phyloP scores from a whole-genome alignment of 2,113 vertebrate genomes.

The Tyto alba region DNA sequence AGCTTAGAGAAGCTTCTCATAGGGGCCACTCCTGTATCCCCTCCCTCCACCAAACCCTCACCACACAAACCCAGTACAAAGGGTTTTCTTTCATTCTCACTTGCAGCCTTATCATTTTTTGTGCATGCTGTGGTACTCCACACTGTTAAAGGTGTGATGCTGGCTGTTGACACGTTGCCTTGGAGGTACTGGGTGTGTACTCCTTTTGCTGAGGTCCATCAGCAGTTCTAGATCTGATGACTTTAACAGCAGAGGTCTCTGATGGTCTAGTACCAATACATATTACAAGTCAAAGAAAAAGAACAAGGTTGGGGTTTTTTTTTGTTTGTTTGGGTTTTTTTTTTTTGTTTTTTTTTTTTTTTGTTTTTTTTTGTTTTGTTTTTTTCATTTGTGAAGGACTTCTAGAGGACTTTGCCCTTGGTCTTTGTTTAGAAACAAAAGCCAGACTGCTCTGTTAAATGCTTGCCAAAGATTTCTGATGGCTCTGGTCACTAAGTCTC shows the following conservation, averaged over 20 bases:
- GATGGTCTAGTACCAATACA: too few species aligned
- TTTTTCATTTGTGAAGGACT: background rate
- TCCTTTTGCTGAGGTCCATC: background rate
- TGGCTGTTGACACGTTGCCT: background rate
- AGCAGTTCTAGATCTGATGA: background rate
- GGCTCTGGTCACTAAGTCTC: background rate
- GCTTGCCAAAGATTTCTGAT: background rate
- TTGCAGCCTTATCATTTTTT: background rate
- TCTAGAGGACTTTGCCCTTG: background rate
- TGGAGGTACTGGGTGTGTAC: accelerated
- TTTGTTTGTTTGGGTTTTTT: too few species aligned
- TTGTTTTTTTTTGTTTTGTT: too few species aligned
- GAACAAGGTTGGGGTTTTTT: background rate
- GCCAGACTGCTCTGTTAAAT: background rate
- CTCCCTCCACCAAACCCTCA: too few species aligned
- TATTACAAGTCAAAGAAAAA: background rate
- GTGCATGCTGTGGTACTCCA: accelerated
- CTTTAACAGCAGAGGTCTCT: background rate
- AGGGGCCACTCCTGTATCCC: too few species aligned
- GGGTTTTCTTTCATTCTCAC: background rate
- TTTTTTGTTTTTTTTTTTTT: too few species aligned
- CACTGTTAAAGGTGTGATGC: accelerated
- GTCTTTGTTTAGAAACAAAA: background rate
- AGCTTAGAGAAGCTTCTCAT: too few species aligned
- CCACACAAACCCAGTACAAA: too few species aligned